Percentiles rank a stretch among this genome's conserved stretches.
Conservation (phyloP, 2,888 invertebrate species). For the Petrolisthes manimaculis region DNA sequence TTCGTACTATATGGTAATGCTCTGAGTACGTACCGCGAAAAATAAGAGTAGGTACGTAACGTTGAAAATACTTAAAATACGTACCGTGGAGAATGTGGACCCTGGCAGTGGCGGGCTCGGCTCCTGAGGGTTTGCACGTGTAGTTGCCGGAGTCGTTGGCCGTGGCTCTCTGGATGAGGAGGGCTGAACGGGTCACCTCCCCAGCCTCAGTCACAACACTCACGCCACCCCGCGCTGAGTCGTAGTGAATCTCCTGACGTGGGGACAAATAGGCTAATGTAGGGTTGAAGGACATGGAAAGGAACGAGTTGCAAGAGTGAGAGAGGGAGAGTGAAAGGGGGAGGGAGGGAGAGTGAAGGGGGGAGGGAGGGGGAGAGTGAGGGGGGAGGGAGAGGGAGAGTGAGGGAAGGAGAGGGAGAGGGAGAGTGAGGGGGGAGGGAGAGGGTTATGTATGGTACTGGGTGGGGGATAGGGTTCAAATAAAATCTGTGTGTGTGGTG, state of each 20-base stretch:
- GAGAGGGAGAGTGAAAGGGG: neutral
- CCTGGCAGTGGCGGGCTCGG: constrained; percentile 89
- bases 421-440: neutral
- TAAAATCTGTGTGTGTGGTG: neutral
- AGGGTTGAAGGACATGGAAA: neutral
- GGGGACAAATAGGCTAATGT: neutral
- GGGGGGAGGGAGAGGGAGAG: neutral
- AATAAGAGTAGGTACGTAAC: too few relatives aligned
- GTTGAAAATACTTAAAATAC: constrained; percentile 21
- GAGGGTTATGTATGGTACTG: neutral
- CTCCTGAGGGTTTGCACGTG: constrained; percentile 94
- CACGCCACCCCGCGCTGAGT: constrained; percentile 89
- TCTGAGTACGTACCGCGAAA: too few relatives aligned
- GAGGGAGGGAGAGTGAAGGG: neutral
- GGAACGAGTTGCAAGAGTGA: neutral
- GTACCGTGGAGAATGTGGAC: constrained; percentile 93
- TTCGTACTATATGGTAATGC: too few relatives aligned
- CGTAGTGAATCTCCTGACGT: constrained; percentile 90
- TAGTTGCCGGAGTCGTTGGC: constrained; percentile 90
- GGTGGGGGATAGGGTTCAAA: neutral
- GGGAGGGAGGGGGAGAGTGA: neutral
- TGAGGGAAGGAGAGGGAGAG: neutral
- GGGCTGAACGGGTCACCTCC: constrained; percentile 89
- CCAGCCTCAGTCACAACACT: constrained; percentile 90
- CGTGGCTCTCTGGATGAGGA: constrained; percentile 88